Conservation (phyloP, 2,113 vertebrate genomes). For the Eudyptes chrysolophus region DNA sequence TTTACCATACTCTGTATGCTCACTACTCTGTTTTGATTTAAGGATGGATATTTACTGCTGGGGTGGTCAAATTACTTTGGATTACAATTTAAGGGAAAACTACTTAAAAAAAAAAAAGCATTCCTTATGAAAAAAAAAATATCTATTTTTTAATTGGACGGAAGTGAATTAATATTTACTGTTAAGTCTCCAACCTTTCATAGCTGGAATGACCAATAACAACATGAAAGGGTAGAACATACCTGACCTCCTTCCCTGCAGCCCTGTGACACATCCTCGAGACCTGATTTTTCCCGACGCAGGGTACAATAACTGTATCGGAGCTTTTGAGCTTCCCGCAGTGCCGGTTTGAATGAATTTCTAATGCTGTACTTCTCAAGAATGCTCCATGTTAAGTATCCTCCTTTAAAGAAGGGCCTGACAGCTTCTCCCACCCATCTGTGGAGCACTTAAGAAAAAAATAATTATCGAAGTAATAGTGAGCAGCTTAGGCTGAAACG, state of each 20-base stretch:
- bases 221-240: accelerated
- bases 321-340: background rate
- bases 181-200: background rate
- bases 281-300: accelerated
- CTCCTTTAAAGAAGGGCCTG: background rate
- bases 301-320: accelerated
- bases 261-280: accelerated
- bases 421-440: background rate
- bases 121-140: background rate
- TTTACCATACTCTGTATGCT: background rate
- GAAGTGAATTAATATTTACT: background rate
- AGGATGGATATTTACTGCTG: background rate
- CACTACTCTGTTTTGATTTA: background rate
- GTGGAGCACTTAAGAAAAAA: background rate
- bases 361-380: background rate
- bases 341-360: background rate
- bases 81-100: background rate
- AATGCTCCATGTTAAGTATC: background rate
- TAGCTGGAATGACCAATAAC: background rate
- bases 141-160: background rate
- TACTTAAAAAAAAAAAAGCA: background rate
- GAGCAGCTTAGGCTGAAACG: background rate
- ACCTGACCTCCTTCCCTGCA: background rate
- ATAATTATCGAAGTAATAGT: background rate
- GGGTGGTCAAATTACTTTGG: background rate